Evolutionary conservation across 2,888 invertebrate genomes (phyloP), one percentile per base, ranked within the genome.

Genomic region (Hipparchia semele): DNA sequence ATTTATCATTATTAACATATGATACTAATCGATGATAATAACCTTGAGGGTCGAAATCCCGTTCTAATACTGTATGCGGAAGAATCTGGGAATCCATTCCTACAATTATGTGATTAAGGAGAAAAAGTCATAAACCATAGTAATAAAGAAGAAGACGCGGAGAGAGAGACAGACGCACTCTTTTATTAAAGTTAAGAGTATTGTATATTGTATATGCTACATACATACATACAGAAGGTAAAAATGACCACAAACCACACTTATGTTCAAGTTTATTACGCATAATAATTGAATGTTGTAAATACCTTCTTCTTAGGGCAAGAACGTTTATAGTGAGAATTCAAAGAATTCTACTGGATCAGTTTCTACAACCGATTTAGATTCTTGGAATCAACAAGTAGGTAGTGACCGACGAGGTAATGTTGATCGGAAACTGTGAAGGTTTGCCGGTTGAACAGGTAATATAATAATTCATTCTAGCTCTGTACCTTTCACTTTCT

Each of bases 401-500:
- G 67, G 67, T 71, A 71, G 67, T 65, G 59, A 58, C 70, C 59
- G 72, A 54, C 72, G 60, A 76, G 74, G 68, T 76, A 70, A 67
- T 70, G 59, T 74, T 67, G 71, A 74, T 74, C 74, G 74, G 76
- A 76, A 76, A 74, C 74, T 73, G 66, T 66, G 75, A 77, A 77
- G 79, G 76, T 79, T 80, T 77, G 76, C 79, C 76, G 75, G 76
- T 77, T 75, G 75, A 78, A 70, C 73, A 72, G 73, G 74, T 76
- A 75, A 73, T 75, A 74, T 69, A 73, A 74, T 75, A 74, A 74
- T 76, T 79, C 75, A 77, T 75, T 75, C 75, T 73, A 75, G 70
- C 67, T 69, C 62, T 73, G 73, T 73, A 71, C 77, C 79, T 80
- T 81, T 81, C 81, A 80, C 81, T 80, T 79, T 80, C 75, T 60